phyloP scores from a whole-genome alignment of 2,888 invertebrate species.

The Pasiphila rectangulata region DNA sequence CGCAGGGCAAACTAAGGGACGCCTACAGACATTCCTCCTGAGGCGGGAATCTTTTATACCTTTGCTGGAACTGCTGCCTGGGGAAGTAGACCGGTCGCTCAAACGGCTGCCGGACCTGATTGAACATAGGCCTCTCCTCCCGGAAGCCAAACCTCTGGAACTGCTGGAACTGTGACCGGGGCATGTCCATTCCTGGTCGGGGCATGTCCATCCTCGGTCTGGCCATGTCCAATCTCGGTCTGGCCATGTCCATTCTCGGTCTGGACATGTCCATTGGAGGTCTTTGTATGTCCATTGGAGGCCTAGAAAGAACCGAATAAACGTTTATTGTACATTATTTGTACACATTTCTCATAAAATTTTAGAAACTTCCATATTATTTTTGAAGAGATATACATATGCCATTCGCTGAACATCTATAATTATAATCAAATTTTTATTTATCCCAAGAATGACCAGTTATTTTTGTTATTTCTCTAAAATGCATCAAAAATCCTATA shows the following conservation, averaged over 20 bases:
- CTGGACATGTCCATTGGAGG: slow-evolving; percentile 33
- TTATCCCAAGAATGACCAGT: too few species aligned
- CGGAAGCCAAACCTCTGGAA: slow-evolving; percentile 26
- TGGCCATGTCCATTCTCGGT: slow-evolving; percentile 16
- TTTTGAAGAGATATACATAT: too few species aligned
- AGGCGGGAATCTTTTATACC: slow-evolving; percentile 3
- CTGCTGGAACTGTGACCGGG: slow-evolving; percentile 34
- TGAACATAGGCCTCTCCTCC: slow-evolving; percentile 27
- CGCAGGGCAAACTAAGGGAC: too few species aligned
- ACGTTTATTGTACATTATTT: too few species aligned
- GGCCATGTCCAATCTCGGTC: slow-evolving; percentile 33
- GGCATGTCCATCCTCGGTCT: slow-evolving; percentile 42
- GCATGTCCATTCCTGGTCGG: slow-evolving; percentile 19
- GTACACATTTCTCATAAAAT: too few species aligned
- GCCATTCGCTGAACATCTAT: too few species aligned
- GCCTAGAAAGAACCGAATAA: too few species aligned
- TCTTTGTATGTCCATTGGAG: slow-evolving; percentile 25
- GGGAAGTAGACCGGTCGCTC: slow-evolving; percentile 49
- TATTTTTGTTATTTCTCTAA: too few species aligned
- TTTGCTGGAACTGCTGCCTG: slow-evolving; percentile 13
- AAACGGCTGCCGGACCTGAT: slow-evolving; percentile 42
- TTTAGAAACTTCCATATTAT: too few species aligned
- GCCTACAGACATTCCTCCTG: too few species aligned
- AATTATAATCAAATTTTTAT: too few species aligned
- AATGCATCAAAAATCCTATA: too few species aligned